Conservation (phyloP, 2,797 vertebrate species). For the Gadopsis bispinosus region DNA sequence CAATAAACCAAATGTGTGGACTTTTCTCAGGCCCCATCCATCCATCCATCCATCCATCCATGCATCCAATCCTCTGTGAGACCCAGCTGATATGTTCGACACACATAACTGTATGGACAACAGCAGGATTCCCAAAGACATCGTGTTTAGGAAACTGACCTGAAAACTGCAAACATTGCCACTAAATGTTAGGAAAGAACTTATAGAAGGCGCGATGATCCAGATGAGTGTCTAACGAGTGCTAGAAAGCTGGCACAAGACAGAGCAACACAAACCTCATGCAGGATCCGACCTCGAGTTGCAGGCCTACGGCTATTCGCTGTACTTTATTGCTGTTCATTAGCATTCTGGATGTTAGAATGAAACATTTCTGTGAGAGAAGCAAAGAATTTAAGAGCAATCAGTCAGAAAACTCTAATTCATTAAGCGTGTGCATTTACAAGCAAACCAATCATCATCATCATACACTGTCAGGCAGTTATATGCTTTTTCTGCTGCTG, state of each 20-base stretch:
- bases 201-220: neutral
- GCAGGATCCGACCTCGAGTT: neutral
- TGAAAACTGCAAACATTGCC: neutral
- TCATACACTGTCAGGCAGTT: neutral
- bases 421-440: constrained; percentile 7
- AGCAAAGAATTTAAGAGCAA: neutral
- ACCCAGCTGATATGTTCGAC: neutral
- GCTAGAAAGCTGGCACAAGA: neutral
- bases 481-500: neutral
- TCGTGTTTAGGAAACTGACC: neutral
- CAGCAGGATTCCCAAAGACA: neutral
- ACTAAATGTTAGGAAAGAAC: neutral
- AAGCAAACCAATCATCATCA: constrained; percentile 22
- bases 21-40: neutral
- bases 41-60: too few relatives aligned
- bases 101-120: neutral
- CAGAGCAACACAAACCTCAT: neutral
- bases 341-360: neutral
- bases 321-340: neutral
- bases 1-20: too few relatives aligned
- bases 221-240: neutral
- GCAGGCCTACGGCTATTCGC: neutral
- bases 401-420: neutral
- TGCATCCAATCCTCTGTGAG: neutral
- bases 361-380: constrained; percentile 1